These are phyloP conservation scores for Lomographa bimaculata DNA, from an alignment of 2,888 invertebrate genomes.

Conservation along the genomic window DNA sequence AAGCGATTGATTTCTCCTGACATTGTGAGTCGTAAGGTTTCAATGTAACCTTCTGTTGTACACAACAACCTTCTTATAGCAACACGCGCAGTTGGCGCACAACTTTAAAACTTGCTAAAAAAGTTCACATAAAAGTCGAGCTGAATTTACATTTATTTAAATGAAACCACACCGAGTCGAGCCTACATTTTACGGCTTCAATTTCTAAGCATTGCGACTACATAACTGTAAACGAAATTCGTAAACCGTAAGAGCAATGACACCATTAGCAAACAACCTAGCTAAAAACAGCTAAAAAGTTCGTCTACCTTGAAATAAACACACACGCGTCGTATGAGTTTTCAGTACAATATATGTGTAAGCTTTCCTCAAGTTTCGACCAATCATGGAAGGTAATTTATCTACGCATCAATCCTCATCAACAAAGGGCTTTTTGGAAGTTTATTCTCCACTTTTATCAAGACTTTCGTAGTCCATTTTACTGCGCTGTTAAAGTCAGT, in stretches of 20 bases:
- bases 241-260: slow-evolving; percentile 1
- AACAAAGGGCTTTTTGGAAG: slow-evolving; percentile 21
- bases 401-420: slow-evolving; percentile 35
- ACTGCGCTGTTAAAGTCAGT: slow-evolving; percentile 54
- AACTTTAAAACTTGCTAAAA: slow-evolving; percentile 14
- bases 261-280: not conserved
- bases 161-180: slow-evolving; percentile 2
- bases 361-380: not conserved
- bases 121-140: slow-evolving; percentile 4
- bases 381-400: not conserved
- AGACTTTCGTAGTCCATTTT: slow-evolving; percentile 35
- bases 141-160: slow-evolving; percentile 19
- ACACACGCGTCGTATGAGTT: not conserved
- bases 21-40: slow-evolving; percentile 56
- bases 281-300: not conserved
- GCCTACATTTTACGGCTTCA: slow-evolving; percentile 4
- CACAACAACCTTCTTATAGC: no score
- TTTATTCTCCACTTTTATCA: slow-evolving; percentile 33
- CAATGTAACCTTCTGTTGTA: slow-evolving; percentile 47
- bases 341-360: not conserved
- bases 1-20: slow-evolving; percentile 50
- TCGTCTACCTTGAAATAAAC: slow-evolving; percentile 8
- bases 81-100: slow-evolving; percentile 16
- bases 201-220: slow-evolving; percentile 9
- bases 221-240: not conserved